Percentiles rank a stretch among this genome's conserved stretches.
Evolutionary conservation across 2,113 vertebrate species (phyloP).

Genomic region (Sclerurus mexicanus): DNA sequence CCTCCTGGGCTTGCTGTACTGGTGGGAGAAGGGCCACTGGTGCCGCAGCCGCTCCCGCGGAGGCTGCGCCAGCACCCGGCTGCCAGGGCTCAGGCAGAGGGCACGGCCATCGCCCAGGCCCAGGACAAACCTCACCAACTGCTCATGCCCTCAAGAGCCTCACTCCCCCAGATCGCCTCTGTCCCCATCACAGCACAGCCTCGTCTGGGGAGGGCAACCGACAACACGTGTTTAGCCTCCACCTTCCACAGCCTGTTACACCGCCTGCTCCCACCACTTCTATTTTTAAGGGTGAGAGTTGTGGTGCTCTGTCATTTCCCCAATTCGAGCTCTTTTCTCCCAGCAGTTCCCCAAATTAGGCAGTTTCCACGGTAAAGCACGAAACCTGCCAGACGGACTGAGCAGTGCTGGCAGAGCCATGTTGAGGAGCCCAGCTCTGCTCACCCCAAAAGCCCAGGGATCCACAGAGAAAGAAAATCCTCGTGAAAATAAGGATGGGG

Average conservation of each 20-base stretch:
- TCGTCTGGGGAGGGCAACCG: not conserved
- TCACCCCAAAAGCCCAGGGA: not conserved
- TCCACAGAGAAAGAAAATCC: not conserved
- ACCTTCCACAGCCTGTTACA: not conserved
- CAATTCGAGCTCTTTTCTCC: not conserved
- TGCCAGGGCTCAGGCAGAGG: not conserved
- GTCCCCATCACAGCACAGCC: not conserved
- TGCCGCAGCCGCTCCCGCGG: fast-evolving
- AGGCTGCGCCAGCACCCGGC: not conserved
- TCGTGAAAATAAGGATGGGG: not conserved
- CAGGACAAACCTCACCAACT: fast-evolving
- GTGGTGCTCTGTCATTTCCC: constrained; percentile 32
- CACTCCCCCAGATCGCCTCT: not conserved
- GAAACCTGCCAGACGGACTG: constrained; percentile 8
- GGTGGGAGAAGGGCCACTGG: fast-evolving
- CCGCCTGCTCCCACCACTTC: constrained; percentile 39
- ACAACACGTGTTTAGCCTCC: not conserved
- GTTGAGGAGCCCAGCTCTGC: not conserved
- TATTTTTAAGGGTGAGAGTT: constrained; percentile 52
- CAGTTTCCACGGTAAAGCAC: constrained; percentile 13
- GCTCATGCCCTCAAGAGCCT: not conserved
- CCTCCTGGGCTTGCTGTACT: not conserved
- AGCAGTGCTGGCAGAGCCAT: not conserved
- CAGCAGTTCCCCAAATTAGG: constrained; percentile 46
- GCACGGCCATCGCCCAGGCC: fast-evolving